Evolutionary conservation across 2,113 vertebrate genomes (phyloP), one percentile per base, ranked within the genome.

Genomic region (Hippocampus zosterae): DNA sequence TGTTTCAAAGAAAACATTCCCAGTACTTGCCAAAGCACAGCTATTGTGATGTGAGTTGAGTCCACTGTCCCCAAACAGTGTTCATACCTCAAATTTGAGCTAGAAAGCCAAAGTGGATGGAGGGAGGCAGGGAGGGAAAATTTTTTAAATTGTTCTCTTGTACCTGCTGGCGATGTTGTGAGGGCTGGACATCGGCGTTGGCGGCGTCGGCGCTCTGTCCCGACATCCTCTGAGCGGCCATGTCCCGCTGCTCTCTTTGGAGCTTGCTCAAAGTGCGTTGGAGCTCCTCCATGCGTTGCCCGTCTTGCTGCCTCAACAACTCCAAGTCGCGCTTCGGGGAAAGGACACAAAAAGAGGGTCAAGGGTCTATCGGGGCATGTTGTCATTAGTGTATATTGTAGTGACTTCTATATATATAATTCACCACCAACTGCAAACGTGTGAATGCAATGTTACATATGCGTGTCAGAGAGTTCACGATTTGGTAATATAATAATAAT

Each of bases 211-310:
- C 60, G 0, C 55, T 44, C 69, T 62, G 57, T 72, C 79, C 75
- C 2, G 78, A 67, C 16, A 88, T 69, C 70, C 84, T 74, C 73
- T 89, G 79, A 71, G 87, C 72, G 2, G 81, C 73, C 57, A 89
- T 71, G 46, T 79, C 81, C 19, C 72, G 82, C 81, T 94, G 89
- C 29, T 88, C 78, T 72, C 87, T 83, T 78, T 92, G 84, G 81
- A 96, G 81, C 13, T 89, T 80, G 10, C 88, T 57, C 50, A 96
- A 75, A 0, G 85, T 92, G 68, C 72, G 89, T 84, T 96, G 95
- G 27, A 97, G 89, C 76, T 95, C 93, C 85, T 91, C 87, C 73
- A 96, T 90, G 48, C 88, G 94, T 73, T 94, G 92, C 76, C 91
- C 91, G 57, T 97, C 95, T 23, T 91, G 90, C 73, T 93, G 90